A percentile compares a stretch with the other conserved stretches of the same genome.
These are phyloP conservation scores for Tiphia femorata DNA, from an alignment of 2,888 invertebrate genomes.

Conservation along the genomic window DNA sequence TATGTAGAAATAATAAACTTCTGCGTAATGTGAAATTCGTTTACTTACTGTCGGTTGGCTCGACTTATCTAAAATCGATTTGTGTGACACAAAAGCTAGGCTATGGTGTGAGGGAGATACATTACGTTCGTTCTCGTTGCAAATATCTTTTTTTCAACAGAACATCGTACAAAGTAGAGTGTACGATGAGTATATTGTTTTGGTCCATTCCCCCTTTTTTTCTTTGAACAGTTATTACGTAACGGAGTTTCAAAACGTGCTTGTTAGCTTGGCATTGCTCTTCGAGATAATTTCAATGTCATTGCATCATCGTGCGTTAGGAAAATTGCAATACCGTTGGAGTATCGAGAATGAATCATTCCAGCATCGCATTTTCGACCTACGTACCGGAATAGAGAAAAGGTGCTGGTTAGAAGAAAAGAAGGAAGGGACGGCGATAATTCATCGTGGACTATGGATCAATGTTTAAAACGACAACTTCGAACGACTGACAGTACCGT, in stretches of 20 bases:
- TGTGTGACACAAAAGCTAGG: conserved; percentile 62
- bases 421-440: conserved; percentile 39
- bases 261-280: too few relatives aligned
- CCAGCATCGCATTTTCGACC: too few relatives aligned
- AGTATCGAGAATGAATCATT: too few relatives aligned
- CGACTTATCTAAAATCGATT: conserved; percentile 63
- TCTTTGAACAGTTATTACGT: too few relatives aligned
- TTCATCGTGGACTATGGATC: conserved; percentile 23
- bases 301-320: too few relatives aligned
- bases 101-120: conserved; percentile 52
- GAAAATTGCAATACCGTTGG: too few relatives aligned
- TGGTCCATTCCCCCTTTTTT: conserved; percentile 41
- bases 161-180: conserved; percentile 30
- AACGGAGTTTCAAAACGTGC: too few relatives aligned
- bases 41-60: conserved; percentile 67
- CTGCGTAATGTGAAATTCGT: conserved; percentile 40
- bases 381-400: not conserved
- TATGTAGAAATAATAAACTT: too few relatives aligned
- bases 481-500: conserved; percentile 62
- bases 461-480: conserved; percentile 37
- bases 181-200: conserved; percentile 22
- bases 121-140: conserved; percentile 56
- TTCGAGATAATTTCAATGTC: too few relatives aligned
- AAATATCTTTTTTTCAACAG: conserved; percentile 33
- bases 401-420: conserved; percentile 10